Evolutionary conservation across 1,140 invertebrate genomes (phyloP), one percentile per base, ranked within the genome.

Genomic region (Drosophila mayri): DNA sequence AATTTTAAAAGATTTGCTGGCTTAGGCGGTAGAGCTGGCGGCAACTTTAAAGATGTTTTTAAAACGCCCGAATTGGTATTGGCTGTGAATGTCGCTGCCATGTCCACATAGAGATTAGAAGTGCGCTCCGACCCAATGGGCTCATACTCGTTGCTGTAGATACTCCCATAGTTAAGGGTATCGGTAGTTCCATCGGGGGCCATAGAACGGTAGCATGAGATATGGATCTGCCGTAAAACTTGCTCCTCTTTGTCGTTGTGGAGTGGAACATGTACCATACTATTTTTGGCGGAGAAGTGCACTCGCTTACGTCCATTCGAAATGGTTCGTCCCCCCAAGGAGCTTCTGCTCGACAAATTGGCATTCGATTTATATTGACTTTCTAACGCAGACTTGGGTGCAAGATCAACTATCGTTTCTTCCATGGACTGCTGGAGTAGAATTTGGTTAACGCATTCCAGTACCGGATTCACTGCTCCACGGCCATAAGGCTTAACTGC

Each of bases 361-460:
- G 59, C n/a, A 6, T 44, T 50, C 28, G 62, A 28, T 16, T 28
- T 16, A 0, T 46, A 20, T 9, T 52, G 70, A 25, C 54, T 65
- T 20, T 60, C 62, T 64, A 72, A 30, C 1, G 75, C 55, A 7
- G 76, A 66, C 11, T 71, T 77, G 20, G 72, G 74, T 14, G 57
- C 66, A 28, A 58, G 66, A 12, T 79, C 82, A 20, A 65, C 58
- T 18, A 76, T 40, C 3, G 77, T 70, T 16, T 92, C 92, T 47
- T 93, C 92, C 90, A 93, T 92, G 7, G 91, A 92, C 54, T 92
- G 92, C 61, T 93, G 91, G 8, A 93, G 57, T 22, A 93, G 44
- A 35, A 93, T 93, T 44, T 92, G 91, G 91, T 96, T 96, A 55
- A 96, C 95, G 81, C 95, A 96, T 81, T 96, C 95, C 11, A 96